phyloP scores from a whole-genome alignment of 2,113 vertebrate species.

The Patagioenas fasciata region DNA sequence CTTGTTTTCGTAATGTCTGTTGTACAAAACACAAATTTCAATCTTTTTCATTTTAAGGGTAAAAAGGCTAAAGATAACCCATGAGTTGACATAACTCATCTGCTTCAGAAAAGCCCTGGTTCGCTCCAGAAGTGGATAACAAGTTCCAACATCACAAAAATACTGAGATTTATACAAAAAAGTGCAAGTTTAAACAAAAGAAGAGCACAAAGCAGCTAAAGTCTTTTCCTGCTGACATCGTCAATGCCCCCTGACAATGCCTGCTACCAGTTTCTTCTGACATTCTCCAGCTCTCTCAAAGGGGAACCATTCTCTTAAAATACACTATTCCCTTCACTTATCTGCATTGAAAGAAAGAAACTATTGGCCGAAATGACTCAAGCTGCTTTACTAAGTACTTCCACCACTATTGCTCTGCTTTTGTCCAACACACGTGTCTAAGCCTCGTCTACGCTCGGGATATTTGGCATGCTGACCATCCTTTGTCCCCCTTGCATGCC shows the following conservation, averaged over 20 bases:
- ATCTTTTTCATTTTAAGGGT: conserved; percentile 70
- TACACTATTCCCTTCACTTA: conserved; percentile 59
- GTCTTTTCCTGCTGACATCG: conserved; percentile 37
- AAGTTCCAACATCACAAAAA: not conserved
- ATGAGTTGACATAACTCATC: conserved; percentile 64
- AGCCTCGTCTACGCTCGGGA: not conserved
- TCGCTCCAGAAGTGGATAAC: conserved; percentile 28
- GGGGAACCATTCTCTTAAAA: conserved; percentile 59
- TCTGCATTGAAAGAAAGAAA: conserved; percentile 70
- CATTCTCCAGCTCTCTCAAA: conserved; percentile 48
- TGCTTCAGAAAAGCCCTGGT: conserved; percentile 60
- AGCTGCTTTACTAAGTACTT: conserved; percentile 58
- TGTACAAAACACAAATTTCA: conserved; percentile 36
- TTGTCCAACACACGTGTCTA: conserved; percentile 37
- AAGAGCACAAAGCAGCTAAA: not conserved
- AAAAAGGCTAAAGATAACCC: conserved; percentile 64
- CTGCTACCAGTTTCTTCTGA: conserved; percentile 57
- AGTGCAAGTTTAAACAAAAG: not conserved
- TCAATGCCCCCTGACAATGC: not conserved
- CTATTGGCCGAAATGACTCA: conserved; percentile 51
- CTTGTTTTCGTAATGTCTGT: not conserved
- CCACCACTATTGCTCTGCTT: conserved; percentile 6
- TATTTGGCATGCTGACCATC: not conserved
- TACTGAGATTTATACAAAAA: conserved; percentile 34
- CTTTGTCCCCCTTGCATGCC: not conserved